Evolutionary conservation across 2,888 invertebrate genomes (phyloP), one percentile per base, ranked within the genome.

Genomic region (Baccha elongata): DNA sequence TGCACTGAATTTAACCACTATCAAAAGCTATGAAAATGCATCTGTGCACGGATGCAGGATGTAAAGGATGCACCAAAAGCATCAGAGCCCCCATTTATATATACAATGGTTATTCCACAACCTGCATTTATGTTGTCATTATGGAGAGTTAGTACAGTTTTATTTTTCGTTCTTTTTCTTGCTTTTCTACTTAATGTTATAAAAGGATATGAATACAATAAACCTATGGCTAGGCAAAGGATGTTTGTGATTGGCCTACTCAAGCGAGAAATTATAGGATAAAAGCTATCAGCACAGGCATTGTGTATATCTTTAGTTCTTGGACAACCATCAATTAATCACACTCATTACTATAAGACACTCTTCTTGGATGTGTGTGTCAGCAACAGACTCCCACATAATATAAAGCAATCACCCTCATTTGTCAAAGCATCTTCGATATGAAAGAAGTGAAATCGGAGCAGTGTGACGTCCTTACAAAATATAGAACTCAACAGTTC

Each of bases 221-320:
- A n/a, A n/a, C n/a, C n/a, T n/a, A n/a, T n/a, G n/a, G n/a, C n/a
- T 62, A 71, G 71, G 65, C 55, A 71, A 60, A 67, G 44, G 40
- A 65, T 42, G 60, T 62, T 48, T 50, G 23, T 62, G 76, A 72
- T 67, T 76, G 76, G 60, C 76, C 81, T 71, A 76, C 67, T 81
- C 81, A 67, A 76, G 81, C 52, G 76, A 60, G 53, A 76, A 76
- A 81, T 81, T 76, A n/a, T n/a, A 76, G 67, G 69, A 81, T 67
- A 19, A 75, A 75, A 69, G 74, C 79, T 58, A 71, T 75, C 71
- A 65, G 58, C 23, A 26, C 15, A 21, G 58, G 73, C 17, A 37
- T 29, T 72, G 19, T 23, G 23, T 23, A 8, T 46, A 11, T 53
- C 19, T 13, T 17, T 10, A 15, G 40, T 64, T 55, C 69, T 44